Conservation (phyloP, 2,113 vertebrate species). For the Dascyllus trimaculatus region DNA sequence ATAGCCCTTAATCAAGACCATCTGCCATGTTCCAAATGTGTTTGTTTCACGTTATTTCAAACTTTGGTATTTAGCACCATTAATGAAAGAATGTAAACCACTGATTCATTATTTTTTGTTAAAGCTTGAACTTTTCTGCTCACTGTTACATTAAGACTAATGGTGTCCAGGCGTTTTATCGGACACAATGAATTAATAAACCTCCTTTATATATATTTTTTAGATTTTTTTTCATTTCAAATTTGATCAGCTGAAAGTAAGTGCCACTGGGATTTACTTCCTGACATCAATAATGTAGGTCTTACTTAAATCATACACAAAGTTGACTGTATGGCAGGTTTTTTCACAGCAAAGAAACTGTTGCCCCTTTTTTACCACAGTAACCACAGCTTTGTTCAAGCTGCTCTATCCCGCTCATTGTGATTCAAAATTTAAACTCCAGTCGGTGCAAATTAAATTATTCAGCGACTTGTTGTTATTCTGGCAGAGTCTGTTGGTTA, state of each 20-base stretch:
- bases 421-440: conserved; percentile 48
- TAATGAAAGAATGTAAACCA: not conserved
- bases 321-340: not conserved
- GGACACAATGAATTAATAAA: no score
- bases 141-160: no score
- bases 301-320: not conserved
- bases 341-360: conserved; percentile 10
- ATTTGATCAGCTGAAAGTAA: no score
- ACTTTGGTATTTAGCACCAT: not conserved
- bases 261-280: not conserved
- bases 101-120: no score
- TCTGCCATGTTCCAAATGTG: not conserved
- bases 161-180: no score
- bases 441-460: conserved; percentile 62
- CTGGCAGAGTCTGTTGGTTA: conserved; percentile 61
- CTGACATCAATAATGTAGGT: not conserved
- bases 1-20: not conserved
- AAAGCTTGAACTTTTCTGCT: no score
- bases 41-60: not conserved
- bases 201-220: not conserved
- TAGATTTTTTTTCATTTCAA: no score
- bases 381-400: conserved; percentile 18
- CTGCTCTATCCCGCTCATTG: conserved; percentile 10
- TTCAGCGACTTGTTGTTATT: conserved; percentile 63
- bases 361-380: not conserved